phyloP scores from a whole-genome alignment of 1,140 invertebrate genomes.

The Drosophila eugracilis region DNA sequence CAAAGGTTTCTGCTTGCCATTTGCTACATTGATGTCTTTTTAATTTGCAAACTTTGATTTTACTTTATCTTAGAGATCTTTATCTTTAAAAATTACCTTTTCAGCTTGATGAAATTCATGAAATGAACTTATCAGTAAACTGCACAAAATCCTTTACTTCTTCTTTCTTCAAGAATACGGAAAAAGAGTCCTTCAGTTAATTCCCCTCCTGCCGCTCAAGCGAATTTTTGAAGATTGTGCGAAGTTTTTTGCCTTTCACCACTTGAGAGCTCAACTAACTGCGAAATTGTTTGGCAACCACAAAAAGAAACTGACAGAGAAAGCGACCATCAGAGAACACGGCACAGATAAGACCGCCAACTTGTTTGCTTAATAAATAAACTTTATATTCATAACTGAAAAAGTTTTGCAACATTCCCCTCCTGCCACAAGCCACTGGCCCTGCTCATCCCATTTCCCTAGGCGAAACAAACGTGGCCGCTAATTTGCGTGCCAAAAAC shows the following conservation, averaged over 20 bases:
- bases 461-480: constrained; percentile 74
- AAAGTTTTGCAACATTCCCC: constrained; percentile 62
- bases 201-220: constrained; percentile 49
- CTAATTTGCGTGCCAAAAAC: constrained; percentile 76
- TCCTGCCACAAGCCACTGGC: no score
- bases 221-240: constrained; percentile 25
- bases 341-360: constrained; percentile 72
- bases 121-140: constrained; percentile 15
- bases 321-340: constrained; percentile 48
- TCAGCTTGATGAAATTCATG: not conserved
- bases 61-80: not conserved
- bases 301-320: constrained; percentile 46
- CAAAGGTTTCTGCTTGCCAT: not conserved
- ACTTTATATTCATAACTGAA: constrained; percentile 83
- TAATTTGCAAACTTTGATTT: constrained; percentile 1
- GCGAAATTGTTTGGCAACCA: constrained; percentile 66
- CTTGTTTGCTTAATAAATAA: constrained; percentile 83
- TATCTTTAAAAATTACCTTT: not conserved
- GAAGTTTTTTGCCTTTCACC: not conserved
- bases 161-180: constrained; percentile 13
- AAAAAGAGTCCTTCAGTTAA: constrained; percentile 47
- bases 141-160: constrained; percentile 11
- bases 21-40: constrained; percentile 11
- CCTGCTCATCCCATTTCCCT: constrained; percentile 12
- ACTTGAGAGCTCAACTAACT: constrained; percentile 48